Evolutionary conservation across 2,797 vertebrate genomes (phyloP), one percentile per base, ranked within the genome.

Genomic region (Macrochelys suwanniensis): DNA sequence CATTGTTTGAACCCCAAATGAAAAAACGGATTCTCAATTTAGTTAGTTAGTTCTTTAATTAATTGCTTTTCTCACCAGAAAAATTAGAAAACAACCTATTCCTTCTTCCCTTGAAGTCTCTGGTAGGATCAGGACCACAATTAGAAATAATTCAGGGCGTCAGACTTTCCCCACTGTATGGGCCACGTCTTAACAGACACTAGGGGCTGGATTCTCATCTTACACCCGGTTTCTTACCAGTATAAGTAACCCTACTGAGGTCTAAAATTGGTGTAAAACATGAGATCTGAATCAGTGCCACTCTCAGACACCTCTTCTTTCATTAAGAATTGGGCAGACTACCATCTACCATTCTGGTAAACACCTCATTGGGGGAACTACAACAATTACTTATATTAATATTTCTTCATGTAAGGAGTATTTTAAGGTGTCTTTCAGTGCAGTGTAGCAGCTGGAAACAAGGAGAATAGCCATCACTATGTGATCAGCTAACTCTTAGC

Each of bases 1-100:
- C 80, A 85, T 82, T 17, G 37, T n/a, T 15, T n/a, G 3, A 2
- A 0, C 15, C 0, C 0, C 37, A 61, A n/a, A 89, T 50, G 16
- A 25, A 82, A 89, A 88, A 17, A 9, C 21, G 7, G 15, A 84
- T 53, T 83, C 17, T 0, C 0, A 76, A 28, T 77, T 2, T 13
- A 19, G 45, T 26, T 13, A 19, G 45, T 26, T 26, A 42, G 49
- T 51, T 31, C 25, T 1, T 50, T 76, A 25, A 82, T 45, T 8
- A n/a, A 28, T 23, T 37, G 31, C 79, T 56, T 54, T 37, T 42
- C 53, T 56, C 51, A 13, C 23, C 23, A 56, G 11, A 37, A 80
- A 42, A 16, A 17, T 15, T 37, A 56, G 54, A 56, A 92, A 56
- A 16, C 2, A 45, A 47, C 4, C 0, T 0, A 19, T 33, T 71